Conservation (phyloP, 2,888 invertebrate species). For the Melinaea marsaeus region DNA sequence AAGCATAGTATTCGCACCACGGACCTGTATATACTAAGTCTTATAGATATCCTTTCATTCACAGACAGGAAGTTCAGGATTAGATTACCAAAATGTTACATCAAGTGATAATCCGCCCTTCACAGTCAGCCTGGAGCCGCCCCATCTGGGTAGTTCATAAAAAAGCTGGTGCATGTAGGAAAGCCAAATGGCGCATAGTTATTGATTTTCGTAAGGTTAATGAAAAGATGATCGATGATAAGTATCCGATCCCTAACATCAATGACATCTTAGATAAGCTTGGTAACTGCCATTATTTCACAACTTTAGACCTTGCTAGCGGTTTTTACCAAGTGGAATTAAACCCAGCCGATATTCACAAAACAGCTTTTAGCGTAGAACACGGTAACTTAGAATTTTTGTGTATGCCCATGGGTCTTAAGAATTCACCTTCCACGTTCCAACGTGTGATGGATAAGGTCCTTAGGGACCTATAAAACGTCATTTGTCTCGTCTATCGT, state of each 20-base stretch:
- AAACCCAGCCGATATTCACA: too few relatives aligned
- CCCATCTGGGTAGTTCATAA: constrained; percentile 15
- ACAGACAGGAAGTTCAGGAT: constrained; percentile 27
- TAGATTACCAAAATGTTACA: constrained; percentile 34
- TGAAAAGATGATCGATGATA: constrained; percentile 17
- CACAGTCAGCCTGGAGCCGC: constrained; percentile 11
- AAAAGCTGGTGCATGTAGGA: constrained; percentile 3
- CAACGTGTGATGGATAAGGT: too few relatives aligned
- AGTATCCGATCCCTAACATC: constrained; percentile 15
- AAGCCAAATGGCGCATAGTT: constrained; percentile 8
- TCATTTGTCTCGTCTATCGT: too few relatives aligned
- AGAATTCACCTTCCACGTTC: too few relatives aligned
- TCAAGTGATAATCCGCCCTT: constrained; percentile 35
- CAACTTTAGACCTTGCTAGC: too few relatives aligned
- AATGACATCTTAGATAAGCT: too few relatives aligned
- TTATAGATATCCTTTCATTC: constrained; percentile 23
- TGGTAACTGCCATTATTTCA: too few relatives aligned
- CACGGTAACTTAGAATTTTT: too few relatives aligned
- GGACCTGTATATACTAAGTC: constrained; percentile 16
- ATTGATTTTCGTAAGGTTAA: constrained; percentile 13
- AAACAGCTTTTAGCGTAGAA: too few relatives aligned
- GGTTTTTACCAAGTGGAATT: too few relatives aligned
- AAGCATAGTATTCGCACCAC: constrained; percentile 5
- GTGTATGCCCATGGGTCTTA: too few relatives aligned
- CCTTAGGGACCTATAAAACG: too few relatives aligned